These are phyloP conservation scores for Cheumatopsyche charites DNA, from an alignment of 1,140 invertebrate species.

Conservation along the genomic window DNA sequence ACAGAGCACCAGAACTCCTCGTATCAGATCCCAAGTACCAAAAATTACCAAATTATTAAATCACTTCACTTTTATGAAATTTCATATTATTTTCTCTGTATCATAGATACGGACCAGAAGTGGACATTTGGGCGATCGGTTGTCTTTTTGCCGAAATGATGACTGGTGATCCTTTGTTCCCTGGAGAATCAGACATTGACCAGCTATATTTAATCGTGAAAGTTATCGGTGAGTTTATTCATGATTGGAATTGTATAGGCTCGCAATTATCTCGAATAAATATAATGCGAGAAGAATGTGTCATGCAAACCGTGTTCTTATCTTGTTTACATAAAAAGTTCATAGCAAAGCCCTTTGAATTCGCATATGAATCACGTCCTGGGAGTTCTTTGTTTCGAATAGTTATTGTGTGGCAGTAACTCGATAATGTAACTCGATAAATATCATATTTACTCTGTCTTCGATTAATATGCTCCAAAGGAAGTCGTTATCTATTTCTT, in stretches of 20 bases:
- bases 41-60: not conserved
- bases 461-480: too few species aligned
- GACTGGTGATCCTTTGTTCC: conserved; percentile 83
- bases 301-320: too few species aligned
- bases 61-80: not conserved
- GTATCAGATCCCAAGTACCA: conserved; percentile 75
- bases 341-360: too few species aligned
- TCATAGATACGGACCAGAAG: conserved; percentile 69
- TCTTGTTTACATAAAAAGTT: too few species aligned
- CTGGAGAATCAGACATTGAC: conserved; percentile 90
- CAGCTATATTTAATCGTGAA: conserved; percentile 84
- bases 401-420: too few species aligned
- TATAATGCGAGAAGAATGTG: too few species aligned
- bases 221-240: conserved; percentile 65
- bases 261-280: too few species aligned
- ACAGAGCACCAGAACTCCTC: conserved; percentile 83
- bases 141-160: conserved; percentile 90
- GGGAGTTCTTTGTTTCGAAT: too few species aligned
- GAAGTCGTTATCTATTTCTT: too few species aligned
- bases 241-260: not conserved
- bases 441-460: too few species aligned
- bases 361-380: too few species aligned
- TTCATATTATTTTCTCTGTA: not conserved
- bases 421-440: too few species aligned
- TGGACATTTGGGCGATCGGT: conserved; percentile 89